Conservation (phyloP, 2,113 vertebrate genomes). For the Pachyramphus minor region DNA sequence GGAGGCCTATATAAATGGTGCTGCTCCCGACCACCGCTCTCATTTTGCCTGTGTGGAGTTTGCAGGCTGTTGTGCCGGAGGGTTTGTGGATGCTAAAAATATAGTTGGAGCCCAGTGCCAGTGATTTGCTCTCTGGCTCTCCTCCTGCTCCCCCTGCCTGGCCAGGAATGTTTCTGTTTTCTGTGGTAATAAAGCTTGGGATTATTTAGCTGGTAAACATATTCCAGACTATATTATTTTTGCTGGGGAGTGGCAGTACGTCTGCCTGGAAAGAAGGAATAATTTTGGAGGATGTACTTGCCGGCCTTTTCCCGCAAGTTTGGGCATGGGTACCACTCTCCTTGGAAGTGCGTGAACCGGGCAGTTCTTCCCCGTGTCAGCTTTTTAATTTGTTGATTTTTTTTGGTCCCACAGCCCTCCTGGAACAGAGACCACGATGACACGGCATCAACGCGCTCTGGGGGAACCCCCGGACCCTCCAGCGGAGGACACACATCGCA, state of each 20-base stretch:
- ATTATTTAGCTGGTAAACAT: constrained; percentile 51
- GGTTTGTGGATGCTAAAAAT: constrained; percentile 60
- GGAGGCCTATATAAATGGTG: constrained; percentile 22
- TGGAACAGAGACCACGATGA: constrained; percentile 99
- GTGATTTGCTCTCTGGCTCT: background rate
- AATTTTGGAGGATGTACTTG: background rate
- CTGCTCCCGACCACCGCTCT: constrained; percentile 14
- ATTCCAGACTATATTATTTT: constrained; percentile 4
- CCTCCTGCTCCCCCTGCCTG: background rate
- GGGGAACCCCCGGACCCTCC: constrained; percentile 95
- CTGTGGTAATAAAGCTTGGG: constrained; percentile 63
- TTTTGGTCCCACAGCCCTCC: constrained; percentile 80
- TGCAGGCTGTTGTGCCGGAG: constrained; percentile 30
- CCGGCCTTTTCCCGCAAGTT: background rate
- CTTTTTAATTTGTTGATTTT: background rate
- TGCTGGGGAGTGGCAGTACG: background rate
- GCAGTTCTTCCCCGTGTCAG: background rate
- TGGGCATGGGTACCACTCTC: background rate
- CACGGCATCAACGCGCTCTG: constrained; percentile 94
- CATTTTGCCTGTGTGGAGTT: constrained; percentile 15
- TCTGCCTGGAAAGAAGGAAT: background rate
- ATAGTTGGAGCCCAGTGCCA: constrained; percentile 39
- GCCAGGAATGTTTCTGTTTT: constrained; percentile 68
- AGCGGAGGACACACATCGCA: constrained; percentile 98
- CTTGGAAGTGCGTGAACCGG: rapidly evolving